A percentile compares a stretch with the other conserved stretches of the same genome.
Evolutionary conservation across 2,113 vertebrate genomes (phyloP).

Genomic region (Calcarius ornatus): DNA sequence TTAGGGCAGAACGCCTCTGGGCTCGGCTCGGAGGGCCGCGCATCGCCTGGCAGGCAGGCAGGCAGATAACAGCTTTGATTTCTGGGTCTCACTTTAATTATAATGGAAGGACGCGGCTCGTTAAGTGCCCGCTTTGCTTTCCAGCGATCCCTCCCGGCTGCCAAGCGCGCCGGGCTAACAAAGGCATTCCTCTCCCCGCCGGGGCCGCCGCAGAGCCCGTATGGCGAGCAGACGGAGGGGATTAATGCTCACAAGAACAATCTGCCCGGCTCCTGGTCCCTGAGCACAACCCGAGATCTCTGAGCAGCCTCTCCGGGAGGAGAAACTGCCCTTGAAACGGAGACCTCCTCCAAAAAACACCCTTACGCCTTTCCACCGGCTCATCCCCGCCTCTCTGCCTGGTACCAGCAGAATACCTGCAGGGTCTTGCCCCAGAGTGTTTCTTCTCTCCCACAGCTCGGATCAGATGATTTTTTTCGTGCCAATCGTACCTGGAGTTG

Average conservation of each 20-base stretch:
- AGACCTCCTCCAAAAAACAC: not conserved
- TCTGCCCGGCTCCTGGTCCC: not conserved
- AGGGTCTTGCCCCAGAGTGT: not conserved
- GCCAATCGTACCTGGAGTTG: not conserved
- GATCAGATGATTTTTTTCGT: not conserved
- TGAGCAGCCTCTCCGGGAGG: not conserved
- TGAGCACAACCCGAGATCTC: not conserved
- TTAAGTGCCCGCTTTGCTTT: slow-evolving; percentile 47
- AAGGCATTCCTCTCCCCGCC: slow-evolving; percentile 26
- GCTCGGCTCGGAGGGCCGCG: not conserved
- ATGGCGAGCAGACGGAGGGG: slow-evolving; percentile 31
- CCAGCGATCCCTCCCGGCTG: slow-evolving; percentile 22
- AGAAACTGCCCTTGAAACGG: not conserved
- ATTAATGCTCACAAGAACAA: not conserved
- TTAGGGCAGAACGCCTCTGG: not conserved
- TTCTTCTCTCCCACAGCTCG: not conserved
- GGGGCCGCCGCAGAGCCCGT: not conserved
- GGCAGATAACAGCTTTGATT: slow-evolving; percentile 30
- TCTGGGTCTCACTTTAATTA: slow-evolving; percentile 51
- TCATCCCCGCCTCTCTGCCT: not conserved
- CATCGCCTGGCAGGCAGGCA: not conserved
- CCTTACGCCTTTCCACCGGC: not conserved
- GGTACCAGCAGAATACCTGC: not conserved
- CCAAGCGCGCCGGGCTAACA: slow-evolving; percentile 25
- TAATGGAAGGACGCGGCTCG: slow-evolving; percentile 24